Conservation (phyloP, 1,140 invertebrate species). For the Gryllus bimaculatus region DNA sequence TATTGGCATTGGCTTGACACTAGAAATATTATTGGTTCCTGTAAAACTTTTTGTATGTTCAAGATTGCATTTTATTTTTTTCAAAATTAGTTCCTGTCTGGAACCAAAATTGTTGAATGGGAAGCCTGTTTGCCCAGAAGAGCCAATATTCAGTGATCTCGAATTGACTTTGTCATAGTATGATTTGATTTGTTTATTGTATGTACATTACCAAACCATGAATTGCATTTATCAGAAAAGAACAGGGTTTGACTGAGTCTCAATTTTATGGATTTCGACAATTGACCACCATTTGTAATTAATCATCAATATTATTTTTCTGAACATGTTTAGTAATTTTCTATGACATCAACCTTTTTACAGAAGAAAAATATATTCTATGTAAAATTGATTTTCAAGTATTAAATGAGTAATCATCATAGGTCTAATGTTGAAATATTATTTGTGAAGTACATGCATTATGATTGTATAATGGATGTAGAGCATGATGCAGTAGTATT, state of each 20-base stretch:
- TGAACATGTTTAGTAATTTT: slow-evolving; percentile 6
- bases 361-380: not conserved
- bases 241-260: not conserved
- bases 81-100: not conserved
- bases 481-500: not conserved
- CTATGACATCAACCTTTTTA: slow-evolving; percentile 1
- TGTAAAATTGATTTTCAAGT: slow-evolving; percentile 6
- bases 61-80: not conserved
- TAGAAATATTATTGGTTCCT: not conserved
- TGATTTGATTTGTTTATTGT: not conserved
- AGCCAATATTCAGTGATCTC: not conserved
- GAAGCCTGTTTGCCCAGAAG: not conserved
- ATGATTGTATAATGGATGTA: not conserved
- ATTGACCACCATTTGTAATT: not conserved
- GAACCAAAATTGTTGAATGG: not conserved
- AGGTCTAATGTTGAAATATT: not conserved
- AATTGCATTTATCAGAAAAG: not conserved
- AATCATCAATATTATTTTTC: not conserved
- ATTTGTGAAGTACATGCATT: not conserved
- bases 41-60: not conserved
- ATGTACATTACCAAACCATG: not conserved
- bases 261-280: not conserved
- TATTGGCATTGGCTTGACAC: not conserved
- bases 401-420: not conserved
- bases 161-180: not conserved